phyloP scores from a whole-genome alignment of 2,888 invertebrate genomes.

The Charanyca ferruginea region DNA sequence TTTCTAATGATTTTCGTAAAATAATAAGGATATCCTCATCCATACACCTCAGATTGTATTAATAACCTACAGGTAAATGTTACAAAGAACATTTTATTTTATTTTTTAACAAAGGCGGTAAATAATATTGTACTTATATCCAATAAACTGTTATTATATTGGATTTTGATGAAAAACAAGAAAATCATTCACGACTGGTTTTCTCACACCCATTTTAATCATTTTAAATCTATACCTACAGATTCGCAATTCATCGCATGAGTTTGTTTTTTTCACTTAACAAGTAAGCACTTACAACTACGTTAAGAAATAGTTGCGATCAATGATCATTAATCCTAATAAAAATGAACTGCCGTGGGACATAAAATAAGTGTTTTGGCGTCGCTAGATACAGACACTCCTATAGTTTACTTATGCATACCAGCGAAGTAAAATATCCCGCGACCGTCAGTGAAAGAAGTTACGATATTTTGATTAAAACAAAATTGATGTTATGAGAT shows the following conservation, averaged over 20 bases:
- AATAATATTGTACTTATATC: no score
- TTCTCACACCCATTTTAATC: not conserved
- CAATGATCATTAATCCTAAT: conserved; percentile 22
- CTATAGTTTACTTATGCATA: no score
- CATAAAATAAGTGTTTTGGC: not conserved
- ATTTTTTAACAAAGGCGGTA: no score
- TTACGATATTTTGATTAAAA: conserved; percentile 22
- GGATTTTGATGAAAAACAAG: not conserved
- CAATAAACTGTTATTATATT: not conserved
- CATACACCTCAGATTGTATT: not conserved
- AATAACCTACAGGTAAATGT: not conserved
- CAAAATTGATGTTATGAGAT: conserved; percentile 7
- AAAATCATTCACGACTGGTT: not conserved
- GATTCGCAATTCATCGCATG: conserved; percentile 1
- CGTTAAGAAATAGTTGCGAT: conserved; percentile 11
- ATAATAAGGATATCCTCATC: not conserved
- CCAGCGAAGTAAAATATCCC: no score
- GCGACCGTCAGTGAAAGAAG: not conserved
- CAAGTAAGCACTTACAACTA: not conserved
- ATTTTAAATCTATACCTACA: not conserved
- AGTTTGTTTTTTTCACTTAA: conserved; percentile 24
- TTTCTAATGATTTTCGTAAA: not conserved
- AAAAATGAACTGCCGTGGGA: not conserved
- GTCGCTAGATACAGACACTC: not conserved
- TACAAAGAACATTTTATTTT: no score